Percentiles rank a stretch among this genome's conserved stretches.
These are phyloP conservation scores for Lerista edwardsae DNA, from an alignment of 2,797 vertebrate species.

Conservation along the genomic window DNA sequence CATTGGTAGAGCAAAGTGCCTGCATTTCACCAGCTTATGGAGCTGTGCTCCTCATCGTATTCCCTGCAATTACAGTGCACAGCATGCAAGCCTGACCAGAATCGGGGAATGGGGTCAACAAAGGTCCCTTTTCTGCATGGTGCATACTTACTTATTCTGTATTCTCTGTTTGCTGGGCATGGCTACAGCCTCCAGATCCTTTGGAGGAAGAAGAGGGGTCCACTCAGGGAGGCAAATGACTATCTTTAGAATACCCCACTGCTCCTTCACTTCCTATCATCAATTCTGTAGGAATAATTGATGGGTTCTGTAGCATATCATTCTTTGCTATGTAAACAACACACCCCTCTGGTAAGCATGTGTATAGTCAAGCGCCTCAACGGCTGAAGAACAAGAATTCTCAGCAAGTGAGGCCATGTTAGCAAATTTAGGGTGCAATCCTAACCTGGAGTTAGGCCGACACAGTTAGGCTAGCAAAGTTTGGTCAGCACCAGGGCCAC, in stretches of 20 bases:
- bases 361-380: slow-evolving; percentile 56
- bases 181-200: not conserved
- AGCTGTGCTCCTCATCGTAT: too few relatives aligned
- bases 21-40: too few relatives aligned
- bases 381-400: slow-evolving; percentile 45
- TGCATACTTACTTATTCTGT: not conserved
- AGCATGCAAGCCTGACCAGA: too few relatives aligned
- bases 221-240: too few relatives aligned
- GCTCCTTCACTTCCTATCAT: not conserved
- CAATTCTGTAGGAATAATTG: slow-evolving; percentile 48
- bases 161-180: not conserved
- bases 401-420: slow-evolving; percentile 49
- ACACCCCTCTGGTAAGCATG: slow-evolving; percentile 1
- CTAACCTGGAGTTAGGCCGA: too few relatives aligned
- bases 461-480: too few relatives aligned
- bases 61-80: too few relatives aligned
- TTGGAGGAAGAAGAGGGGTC: not conserved
- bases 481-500: too few relatives aligned
- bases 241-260: rapidly evolving
- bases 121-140: too few relatives aligned
- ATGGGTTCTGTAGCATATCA: slow-evolving; percentile 51
- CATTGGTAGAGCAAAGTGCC: too few relatives aligned
- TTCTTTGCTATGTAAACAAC: slow-evolving; percentile 53
- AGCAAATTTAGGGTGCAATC: slow-evolving; percentile 68
- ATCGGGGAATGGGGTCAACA: too few relatives aligned